phyloP scores from a whole-genome alignment of 2,797 vertebrate species.

The Psittacula echo region DNA sequence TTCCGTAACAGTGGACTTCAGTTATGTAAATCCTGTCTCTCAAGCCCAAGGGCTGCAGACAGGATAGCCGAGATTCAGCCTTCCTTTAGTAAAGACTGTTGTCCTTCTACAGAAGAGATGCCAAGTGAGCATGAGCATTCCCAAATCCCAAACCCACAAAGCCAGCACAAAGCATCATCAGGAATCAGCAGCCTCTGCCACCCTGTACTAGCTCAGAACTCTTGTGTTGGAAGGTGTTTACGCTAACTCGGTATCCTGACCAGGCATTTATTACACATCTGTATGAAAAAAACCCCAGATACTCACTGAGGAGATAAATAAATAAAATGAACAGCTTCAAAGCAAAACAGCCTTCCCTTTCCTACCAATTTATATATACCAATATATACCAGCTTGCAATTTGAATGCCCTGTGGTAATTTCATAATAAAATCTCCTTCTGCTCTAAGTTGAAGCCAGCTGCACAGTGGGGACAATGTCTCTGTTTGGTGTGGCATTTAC shows the following conservation, averaged over 20 bases:
- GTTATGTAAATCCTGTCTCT: not conserved
- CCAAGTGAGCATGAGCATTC: not conserved
- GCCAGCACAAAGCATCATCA: not conserved
- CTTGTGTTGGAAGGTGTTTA: not conserved
- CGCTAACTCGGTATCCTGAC: not conserved
- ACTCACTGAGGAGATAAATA: not conserved
- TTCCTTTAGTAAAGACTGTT: not conserved
- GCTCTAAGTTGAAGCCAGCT: not conserved
- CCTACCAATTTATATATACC: not conserved
- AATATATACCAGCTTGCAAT: rapidly evolving
- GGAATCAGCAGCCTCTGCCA: not conserved
- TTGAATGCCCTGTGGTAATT: not conserved
- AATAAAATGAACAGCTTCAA: not conserved
- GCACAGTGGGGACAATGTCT: not conserved
- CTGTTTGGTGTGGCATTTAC: slow-evolving; percentile 9
- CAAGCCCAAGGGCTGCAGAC: not conserved
- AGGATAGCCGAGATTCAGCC: not conserved
- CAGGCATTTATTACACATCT: not conserved
- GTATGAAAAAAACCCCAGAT: too few relatives aligned
- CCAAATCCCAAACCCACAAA: not conserved
- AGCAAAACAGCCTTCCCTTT: not conserved
- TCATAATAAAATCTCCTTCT: not conserved
- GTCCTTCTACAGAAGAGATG: not conserved
- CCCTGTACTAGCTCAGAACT: not conserved
- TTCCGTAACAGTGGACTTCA: not conserved